A percentile compares a stretch with the other conserved stretches of the same genome.
These are phyloP conservation scores for Calliopum simillimum DNA, from an alignment of 2,888 invertebrate genomes.

Conservation along the genomic window DNA sequence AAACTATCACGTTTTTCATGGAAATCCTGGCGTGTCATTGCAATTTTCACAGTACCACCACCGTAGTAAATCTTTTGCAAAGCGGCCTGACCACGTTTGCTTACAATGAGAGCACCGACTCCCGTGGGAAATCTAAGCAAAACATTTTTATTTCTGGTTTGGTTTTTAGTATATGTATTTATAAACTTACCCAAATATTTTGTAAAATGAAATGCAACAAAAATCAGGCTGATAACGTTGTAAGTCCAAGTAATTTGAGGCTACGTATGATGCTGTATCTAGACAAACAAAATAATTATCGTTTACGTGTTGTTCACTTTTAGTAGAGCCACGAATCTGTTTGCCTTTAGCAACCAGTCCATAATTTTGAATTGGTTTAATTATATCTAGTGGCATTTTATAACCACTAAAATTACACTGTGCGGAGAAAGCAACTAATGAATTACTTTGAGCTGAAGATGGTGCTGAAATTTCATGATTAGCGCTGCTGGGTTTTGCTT, in stretches of 20 bases:
- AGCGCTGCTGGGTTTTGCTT: conserved; percentile 24
- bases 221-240: conserved; percentile 83
- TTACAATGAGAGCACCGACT: conserved; percentile 87
- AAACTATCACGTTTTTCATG: conserved; percentile 78
- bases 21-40: conserved; percentile 77
- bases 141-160: not conserved
- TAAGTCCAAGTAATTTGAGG: conserved; percentile 84
- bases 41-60: conserved; percentile 92
- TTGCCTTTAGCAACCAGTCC: conserved; percentile 68
- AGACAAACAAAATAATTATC: conserved; percentile 79
- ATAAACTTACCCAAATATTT: conserved; percentile 80
- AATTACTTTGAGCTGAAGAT: conserved; percentile 58
- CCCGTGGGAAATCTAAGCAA: conserved; percentile 84
- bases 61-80: conserved; percentile 82
- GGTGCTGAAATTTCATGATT: too few species aligned
- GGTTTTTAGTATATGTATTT: not conserved
- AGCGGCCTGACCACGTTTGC: conserved; percentile 66
- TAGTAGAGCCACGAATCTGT: conserved; percentile 46
- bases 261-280: conserved; percentile 87
- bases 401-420: conserved; percentile 95
- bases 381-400: conserved; percentile 86
- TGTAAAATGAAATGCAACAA: conserved; percentile 93
- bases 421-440: conserved; percentile 87
- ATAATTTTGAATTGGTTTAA: conserved; percentile 74
- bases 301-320: conserved; percentile 8